Evolutionary conservation across 64 coral and sea anemone genomes (phyloP).

Genomic region (Dendronephthya gigantea): DNA sequence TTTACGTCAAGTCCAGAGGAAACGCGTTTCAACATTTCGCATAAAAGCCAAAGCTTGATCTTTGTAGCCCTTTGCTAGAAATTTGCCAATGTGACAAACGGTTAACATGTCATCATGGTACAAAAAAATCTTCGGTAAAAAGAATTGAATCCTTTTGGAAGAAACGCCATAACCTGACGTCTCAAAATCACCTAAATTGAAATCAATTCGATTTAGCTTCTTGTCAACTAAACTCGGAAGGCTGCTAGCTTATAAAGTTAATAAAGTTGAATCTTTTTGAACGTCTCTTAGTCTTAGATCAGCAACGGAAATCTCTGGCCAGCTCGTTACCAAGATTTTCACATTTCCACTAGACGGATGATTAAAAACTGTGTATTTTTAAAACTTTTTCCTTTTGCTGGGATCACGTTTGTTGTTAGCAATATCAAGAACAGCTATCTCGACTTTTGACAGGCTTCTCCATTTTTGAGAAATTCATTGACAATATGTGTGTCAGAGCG

Average conservation of each 20-base stretch:
- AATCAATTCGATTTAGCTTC: not conserved
- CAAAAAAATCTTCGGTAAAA: constrained; percentile 36
- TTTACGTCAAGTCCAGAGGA: not conserved
- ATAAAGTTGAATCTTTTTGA: constrained; percentile 27
- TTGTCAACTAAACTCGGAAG: not conserved
- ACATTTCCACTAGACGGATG: no score
- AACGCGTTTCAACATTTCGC: not conserved
- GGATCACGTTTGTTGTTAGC: no score
- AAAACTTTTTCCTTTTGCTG: no score
- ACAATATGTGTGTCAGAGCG: no score
- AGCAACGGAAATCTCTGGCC: constrained; percentile 36
- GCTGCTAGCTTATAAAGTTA: not conserved
- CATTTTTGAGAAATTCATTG: no score
- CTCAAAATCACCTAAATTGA: not conserved
- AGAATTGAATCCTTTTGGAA: constrained; percentile 29
- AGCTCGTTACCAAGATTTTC: constrained; percentile 54
- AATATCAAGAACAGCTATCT: no score
- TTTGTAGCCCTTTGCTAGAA: not conserved
- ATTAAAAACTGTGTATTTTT: no score
- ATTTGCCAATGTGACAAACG: constrained; percentile 32
- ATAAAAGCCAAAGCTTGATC: not conserved
- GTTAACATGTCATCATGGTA: not conserved
- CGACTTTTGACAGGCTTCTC: no score
- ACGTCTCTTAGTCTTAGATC: constrained; percentile 30
- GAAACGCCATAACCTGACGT: not conserved